phyloP scores from a whole-genome alignment of 2,113 vertebrate genomes.

The Chlamydotis undulata region DNA sequence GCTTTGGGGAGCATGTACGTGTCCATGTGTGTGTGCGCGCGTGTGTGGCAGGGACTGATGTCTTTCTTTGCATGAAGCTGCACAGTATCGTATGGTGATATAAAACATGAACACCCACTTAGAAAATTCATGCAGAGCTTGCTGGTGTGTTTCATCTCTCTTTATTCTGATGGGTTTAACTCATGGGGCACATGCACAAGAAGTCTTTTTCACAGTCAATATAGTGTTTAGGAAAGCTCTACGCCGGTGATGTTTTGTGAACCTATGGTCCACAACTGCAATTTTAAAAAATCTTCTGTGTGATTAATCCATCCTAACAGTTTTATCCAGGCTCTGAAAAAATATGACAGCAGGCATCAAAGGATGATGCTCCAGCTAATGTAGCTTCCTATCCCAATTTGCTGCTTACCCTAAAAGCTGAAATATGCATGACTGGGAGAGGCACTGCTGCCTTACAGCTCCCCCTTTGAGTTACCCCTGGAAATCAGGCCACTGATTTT shows the following conservation, averaged over 20 bases:
- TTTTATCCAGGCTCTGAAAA: background rate
- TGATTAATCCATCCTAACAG: background rate
- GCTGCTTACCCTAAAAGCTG: background rate
- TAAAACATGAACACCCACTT: conserved; percentile 5
- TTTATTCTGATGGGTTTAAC: background rate
- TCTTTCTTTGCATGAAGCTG: background rate
- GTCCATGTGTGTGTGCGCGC: background rate
- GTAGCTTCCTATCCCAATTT: background rate
- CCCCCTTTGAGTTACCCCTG: background rate
- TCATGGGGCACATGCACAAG: background rate
- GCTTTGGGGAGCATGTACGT: background rate
- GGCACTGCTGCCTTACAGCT: background rate
- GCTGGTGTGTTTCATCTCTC: background rate
- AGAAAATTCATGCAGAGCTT: background rate
- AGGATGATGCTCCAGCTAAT: background rate
- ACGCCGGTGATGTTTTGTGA: background rate
- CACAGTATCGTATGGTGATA: background rate
- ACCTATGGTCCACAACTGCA: background rate
- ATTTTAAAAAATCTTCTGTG: background rate
- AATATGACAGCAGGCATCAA: background rate
- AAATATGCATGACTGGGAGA: fast-evolving
- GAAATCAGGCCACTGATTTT: background rate
- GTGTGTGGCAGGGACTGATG: conserved; percentile 15
- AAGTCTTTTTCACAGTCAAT: background rate
- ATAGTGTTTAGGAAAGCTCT: background rate